A percentile compares a stretch with the other conserved stretches of the same genome.
Evolutionary conservation across 2,888 invertebrate genomes (phyloP).

Genomic region (Imbricaverruca yamaguchii): DNA sequence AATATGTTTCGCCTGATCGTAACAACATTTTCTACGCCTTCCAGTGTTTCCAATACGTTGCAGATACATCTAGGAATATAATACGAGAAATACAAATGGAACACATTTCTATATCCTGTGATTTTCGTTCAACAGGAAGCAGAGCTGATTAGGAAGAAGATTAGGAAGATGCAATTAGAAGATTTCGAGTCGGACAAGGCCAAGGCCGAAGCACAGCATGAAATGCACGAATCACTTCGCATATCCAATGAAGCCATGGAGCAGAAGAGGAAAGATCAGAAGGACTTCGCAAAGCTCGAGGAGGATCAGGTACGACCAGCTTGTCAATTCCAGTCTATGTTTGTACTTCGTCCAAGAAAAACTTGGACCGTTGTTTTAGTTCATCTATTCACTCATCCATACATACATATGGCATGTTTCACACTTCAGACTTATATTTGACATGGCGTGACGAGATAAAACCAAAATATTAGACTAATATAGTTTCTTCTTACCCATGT

Average conservation of each 20-base stretch:
- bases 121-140: not conserved
- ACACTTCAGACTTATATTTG: not conserved
- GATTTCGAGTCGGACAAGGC: not conserved
- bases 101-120: no score
- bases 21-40: no score
- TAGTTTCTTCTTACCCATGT: no score
- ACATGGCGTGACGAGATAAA: not conserved
- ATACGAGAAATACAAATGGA: no score
- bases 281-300: not conserved
- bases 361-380: not conserved
- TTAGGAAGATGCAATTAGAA: not conserved
- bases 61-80: no score
- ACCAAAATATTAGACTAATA: no score
- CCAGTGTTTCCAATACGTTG: no score
- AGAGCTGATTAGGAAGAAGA: not conserved
- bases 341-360: not conserved
- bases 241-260: slow-evolving; percentile 7
- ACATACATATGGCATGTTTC: no score
- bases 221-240: not conserved
- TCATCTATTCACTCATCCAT: not conserved
- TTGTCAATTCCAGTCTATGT: not conserved
- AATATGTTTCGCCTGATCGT: no score
- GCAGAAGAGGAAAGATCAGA: not conserved
- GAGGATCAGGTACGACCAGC: not conserved
- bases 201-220: not conserved